Base-by-base conservation (phyloP, 2,888 invertebrate genomes). In the Heliconius aoede region DNA sequence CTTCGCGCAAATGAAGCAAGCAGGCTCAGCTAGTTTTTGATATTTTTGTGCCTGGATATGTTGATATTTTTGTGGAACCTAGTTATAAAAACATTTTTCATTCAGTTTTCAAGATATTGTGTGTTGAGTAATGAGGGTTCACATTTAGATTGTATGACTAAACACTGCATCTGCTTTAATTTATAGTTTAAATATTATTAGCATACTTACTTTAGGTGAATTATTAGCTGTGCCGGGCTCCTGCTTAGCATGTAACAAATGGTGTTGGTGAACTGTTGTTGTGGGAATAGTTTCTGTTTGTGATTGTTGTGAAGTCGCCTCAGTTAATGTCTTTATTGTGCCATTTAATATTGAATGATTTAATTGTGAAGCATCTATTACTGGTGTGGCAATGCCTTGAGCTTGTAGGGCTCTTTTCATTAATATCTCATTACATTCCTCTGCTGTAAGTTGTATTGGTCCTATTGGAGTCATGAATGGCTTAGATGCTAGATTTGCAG, bases 351-450 rank as follows among this genome's bases (percentile, higher is more conserved):
- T 78, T 1, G 93, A 88, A 73, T 94, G 94, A 82, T 92, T 94
- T 55, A 94, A 83, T 81, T 94, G 94, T 1, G 94, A 93, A 0
- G 94, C 90, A 73, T 94, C 94, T 83, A 94, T 92, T 18, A 95
- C 94, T 0, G 94, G 91, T 4, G 93, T 94, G 4, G 93, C 90
- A 8, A 95, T 95, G 13, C 94, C 96, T 81, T 95, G 95, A 4
- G 96, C 96, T 82, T 96, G 96, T 0, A 96, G 93, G 1, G 97
- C 97, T 81, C 97, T 91, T 86, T 97, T 97, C 96, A 97, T 96
- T 81, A 97, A 91, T 80, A 97, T 97, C 90, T 97, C 97, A 89
- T 97, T 97, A 91, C 96, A 97, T 95, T 97, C 97, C 88, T 97
- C 97, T 1, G 96, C 96, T 0, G 97, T 97, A 26, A 97, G 90